Percentiles rank a stretch among this genome's conserved stretches.
phyloP scores from a whole-genome alignment of 2,888 invertebrate genomes.

The Troides oblongomaculatus region DNA sequence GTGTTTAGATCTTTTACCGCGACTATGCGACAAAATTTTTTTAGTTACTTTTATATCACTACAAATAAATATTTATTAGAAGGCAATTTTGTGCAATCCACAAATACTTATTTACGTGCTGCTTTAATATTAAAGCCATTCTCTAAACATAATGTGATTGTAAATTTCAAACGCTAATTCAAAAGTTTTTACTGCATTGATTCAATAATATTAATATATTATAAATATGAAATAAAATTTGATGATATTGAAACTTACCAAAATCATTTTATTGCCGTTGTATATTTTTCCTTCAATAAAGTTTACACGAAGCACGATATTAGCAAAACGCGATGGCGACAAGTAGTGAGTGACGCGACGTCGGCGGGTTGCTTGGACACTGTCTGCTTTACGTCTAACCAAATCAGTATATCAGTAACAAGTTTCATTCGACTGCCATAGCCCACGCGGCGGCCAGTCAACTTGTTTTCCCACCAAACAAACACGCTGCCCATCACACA shows the following conservation, averaged over 20 bases:
- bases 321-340: constrained; percentile 10
- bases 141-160: no score
- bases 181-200: no score
- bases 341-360: constrained; percentile 36
- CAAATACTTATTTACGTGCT: no score
- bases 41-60: no score
- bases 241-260: constrained; percentile 38
- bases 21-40: no score
- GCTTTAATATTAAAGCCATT: no score
- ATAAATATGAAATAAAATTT: no score
- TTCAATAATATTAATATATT: no score
- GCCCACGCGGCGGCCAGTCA: constrained; percentile 36
- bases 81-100: no score
- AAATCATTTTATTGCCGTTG: constrained; percentile 35
- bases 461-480: constrained; percentile 34
- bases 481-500: constrained; percentile 40
- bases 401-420: constrained; percentile 15
- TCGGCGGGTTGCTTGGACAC: constrained; percentile 55
- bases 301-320: constrained; percentile 26
- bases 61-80: no score
- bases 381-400: constrained; percentile 61
- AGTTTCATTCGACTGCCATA: constrained; percentile 39
- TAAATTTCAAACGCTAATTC: no score
- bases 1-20: no score
- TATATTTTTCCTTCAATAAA: constrained; percentile 23